Evolutionary conservation across 2,113 vertebrate genomes (phyloP).

Genomic region (Kryptolebias marmoratus): DNA sequence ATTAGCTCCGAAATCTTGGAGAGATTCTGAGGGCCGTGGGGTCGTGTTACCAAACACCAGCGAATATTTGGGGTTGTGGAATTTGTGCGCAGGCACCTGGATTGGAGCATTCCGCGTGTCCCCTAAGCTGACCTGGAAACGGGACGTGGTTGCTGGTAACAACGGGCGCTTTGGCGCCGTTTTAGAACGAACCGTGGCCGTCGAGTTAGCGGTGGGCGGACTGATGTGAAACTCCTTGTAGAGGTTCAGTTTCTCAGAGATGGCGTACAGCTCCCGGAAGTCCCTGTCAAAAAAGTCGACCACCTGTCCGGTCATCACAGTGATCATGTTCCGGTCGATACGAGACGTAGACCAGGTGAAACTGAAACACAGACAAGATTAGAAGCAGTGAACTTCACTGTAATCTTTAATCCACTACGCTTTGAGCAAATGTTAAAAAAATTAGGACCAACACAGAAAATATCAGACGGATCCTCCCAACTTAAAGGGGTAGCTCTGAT

Average conservation of each 20-base stretch:
- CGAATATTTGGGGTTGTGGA: conserved; percentile 92
- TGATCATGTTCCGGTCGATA: conserved; percentile 91
- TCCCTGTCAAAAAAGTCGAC: conserved; percentile 91
- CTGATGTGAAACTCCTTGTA: conserved; percentile 83
- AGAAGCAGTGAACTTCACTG: not conserved
- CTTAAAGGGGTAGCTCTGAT: no score
- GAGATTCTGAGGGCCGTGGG: conserved; percentile 15
- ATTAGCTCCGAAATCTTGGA: conserved; percentile 22
- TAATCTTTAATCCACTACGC: not conserved
- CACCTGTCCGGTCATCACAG: conserved; percentile 90
- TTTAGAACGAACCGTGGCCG: conserved; percentile 36
- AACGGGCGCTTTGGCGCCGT: conserved; percentile 64
- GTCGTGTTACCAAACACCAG: conserved; percentile 76
- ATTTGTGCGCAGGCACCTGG: conserved; percentile 89
- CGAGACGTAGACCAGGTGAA: conserved; percentile 92
- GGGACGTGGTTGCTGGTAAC: conserved; percentile 67
- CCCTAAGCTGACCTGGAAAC: conserved; percentile 79
- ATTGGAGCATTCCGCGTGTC: conserved; percentile 49
- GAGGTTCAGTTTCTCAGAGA: conserved; percentile 89
- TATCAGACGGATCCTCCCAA: no score
- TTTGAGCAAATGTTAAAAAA: not conserved
- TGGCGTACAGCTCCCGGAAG: conserved; percentile 93
- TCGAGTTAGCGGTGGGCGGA: conserved; percentile 30
- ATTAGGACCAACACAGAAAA: no score
- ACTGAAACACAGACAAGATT: conserved; percentile 68